These are phyloP conservation scores for Hippopotamus amphibius DNA, from an alignment of 2,113 vertebrate species.

Conservation along the genomic window DNA sequence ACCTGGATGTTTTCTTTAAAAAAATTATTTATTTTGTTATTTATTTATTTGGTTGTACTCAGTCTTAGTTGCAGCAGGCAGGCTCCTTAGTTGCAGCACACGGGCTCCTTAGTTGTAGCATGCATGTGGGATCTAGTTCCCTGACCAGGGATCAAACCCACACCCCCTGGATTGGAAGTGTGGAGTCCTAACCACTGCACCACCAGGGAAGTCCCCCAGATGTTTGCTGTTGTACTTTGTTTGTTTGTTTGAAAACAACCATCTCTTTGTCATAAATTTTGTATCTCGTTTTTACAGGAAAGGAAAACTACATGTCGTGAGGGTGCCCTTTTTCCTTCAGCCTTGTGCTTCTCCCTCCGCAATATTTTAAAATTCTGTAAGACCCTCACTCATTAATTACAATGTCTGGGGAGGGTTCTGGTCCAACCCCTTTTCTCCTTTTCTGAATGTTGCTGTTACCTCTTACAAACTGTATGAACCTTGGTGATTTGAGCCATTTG, in stretches of 20 bases:
- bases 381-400: background rate
- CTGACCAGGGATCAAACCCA: no score
- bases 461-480: background rate
- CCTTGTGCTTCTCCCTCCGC: accelerated
- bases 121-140: no score
- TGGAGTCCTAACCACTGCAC: no score
- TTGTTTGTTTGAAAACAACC: background rate
- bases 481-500: background rate
- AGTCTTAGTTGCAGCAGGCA: no score
- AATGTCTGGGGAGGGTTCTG: background rate
- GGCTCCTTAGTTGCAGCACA: no score
- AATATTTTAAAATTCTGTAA: background rate
- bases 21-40: no score
- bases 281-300: background rate
- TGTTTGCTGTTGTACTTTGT: background rate
- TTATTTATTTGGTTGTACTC: no score
- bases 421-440: background rate
- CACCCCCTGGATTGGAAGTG: no score
- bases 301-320: background rate
- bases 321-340: background rate
- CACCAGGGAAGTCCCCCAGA: background rate
- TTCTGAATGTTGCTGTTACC: background rate
- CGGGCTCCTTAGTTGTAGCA: no score
- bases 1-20: background rate
- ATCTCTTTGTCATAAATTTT: background rate